A percentile compares a stretch with the other conserved stretches of the same genome.
phyloP scores from a whole-genome alignment of 2,888 invertebrate genomes.

The Pollenia labialis region DNA sequence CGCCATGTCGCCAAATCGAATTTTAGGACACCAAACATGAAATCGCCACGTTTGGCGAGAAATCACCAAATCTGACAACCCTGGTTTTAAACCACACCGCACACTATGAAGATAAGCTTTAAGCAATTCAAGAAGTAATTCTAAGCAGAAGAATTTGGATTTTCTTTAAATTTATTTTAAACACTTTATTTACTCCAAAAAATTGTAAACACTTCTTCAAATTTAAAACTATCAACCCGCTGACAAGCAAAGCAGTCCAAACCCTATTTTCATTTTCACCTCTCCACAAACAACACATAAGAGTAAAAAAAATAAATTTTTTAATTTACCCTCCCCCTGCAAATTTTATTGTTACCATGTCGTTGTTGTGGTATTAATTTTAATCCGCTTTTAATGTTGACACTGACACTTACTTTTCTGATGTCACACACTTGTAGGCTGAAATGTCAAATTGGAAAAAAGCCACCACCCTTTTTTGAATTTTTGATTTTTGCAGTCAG shows the following conservation, averaged over 20 bases:
- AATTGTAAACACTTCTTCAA: not conserved
- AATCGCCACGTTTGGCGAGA: too few relatives aligned
- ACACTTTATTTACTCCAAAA: too few relatives aligned
- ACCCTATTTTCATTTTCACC: not conserved
- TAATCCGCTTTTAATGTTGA: constrained; percentile 83
- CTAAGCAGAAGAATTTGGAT: too few relatives aligned
- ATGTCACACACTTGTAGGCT: constrained; percentile 79
- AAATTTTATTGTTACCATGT: constrained; percentile 44
- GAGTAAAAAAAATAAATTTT: not conserved
- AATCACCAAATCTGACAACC: too few relatives aligned
- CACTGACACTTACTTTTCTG: constrained; percentile 80
- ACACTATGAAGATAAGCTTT: too few relatives aligned
- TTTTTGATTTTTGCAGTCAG: constrained; percentile 61
- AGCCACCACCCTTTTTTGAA: constrained; percentile 48
- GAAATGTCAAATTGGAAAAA: constrained; percentile 80
- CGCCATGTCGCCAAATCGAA: too few relatives aligned
- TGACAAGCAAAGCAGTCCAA: constrained; percentile 4
- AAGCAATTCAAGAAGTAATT: too few relatives aligned
- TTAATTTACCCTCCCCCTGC: not conserved
- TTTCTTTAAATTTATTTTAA: too few relatives aligned
- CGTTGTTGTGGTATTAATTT: constrained; percentile 79
- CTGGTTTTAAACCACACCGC: too few relatives aligned
- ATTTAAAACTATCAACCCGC: constrained; percentile 14
- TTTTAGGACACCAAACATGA: too few relatives aligned
- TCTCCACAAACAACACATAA: not conserved